Percentiles rank a stretch among this genome's conserved stretches.
These are phyloP conservation scores for Cardiocondyla obscurior DNA, from an alignment of 1,140 invertebrate species.

Conservation along the genomic window DNA sequence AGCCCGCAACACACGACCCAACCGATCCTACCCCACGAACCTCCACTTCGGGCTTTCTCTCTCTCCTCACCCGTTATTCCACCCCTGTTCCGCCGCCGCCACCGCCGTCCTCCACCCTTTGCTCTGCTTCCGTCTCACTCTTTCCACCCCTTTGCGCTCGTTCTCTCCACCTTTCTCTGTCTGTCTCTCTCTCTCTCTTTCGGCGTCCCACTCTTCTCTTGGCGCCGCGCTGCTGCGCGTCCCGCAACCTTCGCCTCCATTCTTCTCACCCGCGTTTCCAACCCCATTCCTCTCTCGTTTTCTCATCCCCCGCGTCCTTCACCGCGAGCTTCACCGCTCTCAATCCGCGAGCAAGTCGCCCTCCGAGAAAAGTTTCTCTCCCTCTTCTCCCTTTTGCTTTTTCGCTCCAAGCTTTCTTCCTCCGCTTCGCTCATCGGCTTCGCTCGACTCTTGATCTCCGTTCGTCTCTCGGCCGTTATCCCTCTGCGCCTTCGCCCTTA, in stretches of 20 bases:
- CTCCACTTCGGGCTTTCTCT: constrained; percentile 51
- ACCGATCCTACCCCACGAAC: constrained; percentile 59
- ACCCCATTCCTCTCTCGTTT: constrained; percentile 5
- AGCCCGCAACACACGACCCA: constrained; percentile 82
- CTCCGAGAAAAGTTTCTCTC: not conserved
- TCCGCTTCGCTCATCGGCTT: constrained; percentile 17
- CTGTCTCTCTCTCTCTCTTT: constrained; percentile 43
- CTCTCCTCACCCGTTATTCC: no score
- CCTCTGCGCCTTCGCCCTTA: constrained; percentile 37
- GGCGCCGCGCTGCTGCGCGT: constrained; percentile 17
- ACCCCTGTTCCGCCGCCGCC: not conserved
- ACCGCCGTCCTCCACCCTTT: not conserved
- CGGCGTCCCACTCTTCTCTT: constrained; percentile 42
- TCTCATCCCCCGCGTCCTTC: constrained; percentile 4
- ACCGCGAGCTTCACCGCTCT: not conserved
- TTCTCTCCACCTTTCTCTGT: constrained; percentile 54
- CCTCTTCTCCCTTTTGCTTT: not conserved
- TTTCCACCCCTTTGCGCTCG: constrained; percentile 49
- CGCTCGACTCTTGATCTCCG: constrained; percentile 29
- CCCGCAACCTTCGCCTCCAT: constrained; percentile 9
- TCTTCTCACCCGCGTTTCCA: constrained; percentile 29
- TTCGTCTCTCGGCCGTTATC: constrained; percentile 29
- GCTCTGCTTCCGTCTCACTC: not conserved
- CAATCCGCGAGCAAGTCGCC: constrained; percentile 7
- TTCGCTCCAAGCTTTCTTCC: not conserved